Conservation (phyloP, 1,140 invertebrate genomes). For the Ectropis grisescens region DNA sequence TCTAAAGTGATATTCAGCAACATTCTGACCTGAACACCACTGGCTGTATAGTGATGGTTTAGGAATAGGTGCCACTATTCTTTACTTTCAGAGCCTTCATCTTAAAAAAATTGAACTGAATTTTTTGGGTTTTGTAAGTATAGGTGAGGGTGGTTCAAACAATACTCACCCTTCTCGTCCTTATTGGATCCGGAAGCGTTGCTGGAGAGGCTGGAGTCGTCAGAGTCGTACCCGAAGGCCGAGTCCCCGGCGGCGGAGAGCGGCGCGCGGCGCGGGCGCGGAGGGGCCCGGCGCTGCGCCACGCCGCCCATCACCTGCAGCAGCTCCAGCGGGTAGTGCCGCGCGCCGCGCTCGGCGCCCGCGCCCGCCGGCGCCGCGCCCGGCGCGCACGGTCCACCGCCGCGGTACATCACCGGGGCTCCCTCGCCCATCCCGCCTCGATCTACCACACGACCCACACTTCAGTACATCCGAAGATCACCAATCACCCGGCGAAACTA, state of each 20-base stretch:
- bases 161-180: constrained; percentile 59
- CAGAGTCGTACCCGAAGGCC: constrained; percentile 61
- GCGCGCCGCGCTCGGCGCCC: constrained; percentile 25
- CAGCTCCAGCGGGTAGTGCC: constrained; percentile 33
- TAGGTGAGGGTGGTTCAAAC: too few relatives aligned
- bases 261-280: constrained; percentile 4
- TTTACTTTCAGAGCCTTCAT: too few relatives aligned
- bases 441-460: constrained; percentile 3
- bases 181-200: constrained; percentile 59
- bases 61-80: too few relatives aligned
- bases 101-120: too few relatives aligned
- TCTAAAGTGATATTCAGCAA: too few relatives aligned
- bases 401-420: constrained; percentile 44
- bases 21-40: too few relatives aligned
- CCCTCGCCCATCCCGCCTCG: constrained; percentile 46
- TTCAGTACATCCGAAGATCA: constrained; percentile 7
- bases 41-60: too few relatives aligned
- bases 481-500: not conserved
- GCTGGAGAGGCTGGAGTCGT: constrained; percentile 64
- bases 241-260: constrained; percentile 19
- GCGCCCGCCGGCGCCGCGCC: constrained; percentile 22
- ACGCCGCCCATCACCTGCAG: constrained; percentile 24
- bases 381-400: constrained; percentile 23
- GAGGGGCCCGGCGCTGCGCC: constrained; percentile 21
- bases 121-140: too few relatives aligned